A percentile compares a stretch with the other conserved stretches of the same genome.
Evolutionary conservation across 1,140 invertebrate species (phyloP).

Genomic region (Zaprionus lachaisei): DNA sequence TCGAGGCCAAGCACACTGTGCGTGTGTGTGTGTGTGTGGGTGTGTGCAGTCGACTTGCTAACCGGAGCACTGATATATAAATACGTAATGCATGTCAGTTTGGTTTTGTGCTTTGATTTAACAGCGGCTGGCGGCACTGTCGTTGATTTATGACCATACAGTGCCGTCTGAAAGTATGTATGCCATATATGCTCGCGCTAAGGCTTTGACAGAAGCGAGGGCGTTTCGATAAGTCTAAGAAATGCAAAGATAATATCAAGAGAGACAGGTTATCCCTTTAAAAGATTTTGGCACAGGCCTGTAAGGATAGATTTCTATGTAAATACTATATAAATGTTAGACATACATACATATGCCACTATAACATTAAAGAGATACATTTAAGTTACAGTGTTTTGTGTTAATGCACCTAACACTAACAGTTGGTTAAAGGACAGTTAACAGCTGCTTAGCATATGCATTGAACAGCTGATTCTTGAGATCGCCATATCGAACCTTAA

Average conservation of each 20-base stretch:
- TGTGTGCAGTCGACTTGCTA: conserved; percentile 45
- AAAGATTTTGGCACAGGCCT: too few species aligned
- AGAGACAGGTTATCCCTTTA: too few species aligned
- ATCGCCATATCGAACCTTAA: too few species aligned
- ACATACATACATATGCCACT: too few species aligned
- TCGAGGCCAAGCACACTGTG: conserved; percentile 9
- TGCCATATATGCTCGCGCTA: conserved; percentile 19
- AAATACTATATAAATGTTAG: too few species aligned
- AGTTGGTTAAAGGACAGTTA: too few species aligned
- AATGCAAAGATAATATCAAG: background rate
- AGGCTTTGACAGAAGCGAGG: conserved; percentile 10
- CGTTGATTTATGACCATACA: conserved; percentile 69
- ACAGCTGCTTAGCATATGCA: too few species aligned
- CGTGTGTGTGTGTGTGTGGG: conserved; percentile 1
- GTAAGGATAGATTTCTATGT: too few species aligned
- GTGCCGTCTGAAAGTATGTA: conserved; percentile 44
- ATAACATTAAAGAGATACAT: too few species aligned
- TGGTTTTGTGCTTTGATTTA: conserved; percentile 80
- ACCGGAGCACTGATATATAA: conserved; percentile 61
- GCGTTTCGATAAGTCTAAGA: background rate
- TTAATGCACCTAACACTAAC: too few species aligned
- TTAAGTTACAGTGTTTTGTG: too few species aligned
- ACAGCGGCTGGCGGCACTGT: conserved; percentile 48
- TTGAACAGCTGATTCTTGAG: too few species aligned
- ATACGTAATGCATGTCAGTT: conserved; percentile 79